phyloP scores from a whole-genome alignment of 2,888 invertebrate species.

The Octodonta nipae region DNA sequence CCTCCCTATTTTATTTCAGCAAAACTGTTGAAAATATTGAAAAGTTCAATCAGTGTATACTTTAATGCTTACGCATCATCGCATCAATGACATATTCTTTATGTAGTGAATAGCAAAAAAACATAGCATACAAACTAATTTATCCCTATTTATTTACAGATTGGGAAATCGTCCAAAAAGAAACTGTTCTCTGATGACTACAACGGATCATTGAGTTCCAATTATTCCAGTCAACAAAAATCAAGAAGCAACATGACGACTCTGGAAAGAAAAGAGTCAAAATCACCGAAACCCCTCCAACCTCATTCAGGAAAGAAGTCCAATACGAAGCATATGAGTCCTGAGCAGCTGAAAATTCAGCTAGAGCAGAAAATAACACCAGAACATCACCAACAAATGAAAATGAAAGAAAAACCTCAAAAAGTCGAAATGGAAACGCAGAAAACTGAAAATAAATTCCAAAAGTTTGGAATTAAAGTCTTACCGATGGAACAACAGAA shows the following conservation, averaged over 20 bases:
- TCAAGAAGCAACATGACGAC: conserved; percentile 30
- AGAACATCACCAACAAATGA: conserved; percentile 24
- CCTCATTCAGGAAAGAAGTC: conserved; percentile 18
- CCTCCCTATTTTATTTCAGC: too few relatives aligned
- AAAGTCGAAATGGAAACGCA: conserved; percentile 39
- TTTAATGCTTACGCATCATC: too few relatives aligned
- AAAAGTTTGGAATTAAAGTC: conserved; percentile 57
- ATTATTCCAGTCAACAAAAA: conserved; percentile 34
- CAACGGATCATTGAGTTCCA: conserved; percentile 32
- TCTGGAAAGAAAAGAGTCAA: conserved; percentile 28
- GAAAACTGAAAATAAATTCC: conserved; percentile 44
- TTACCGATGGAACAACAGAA: conserved; percentile 35
- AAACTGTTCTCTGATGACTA: conserved; percentile 35
- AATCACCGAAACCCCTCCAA: conserved; percentile 22
- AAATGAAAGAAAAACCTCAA: conserved; percentile 18
- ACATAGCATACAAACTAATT: too few relatives aligned
- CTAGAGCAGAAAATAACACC: conserved; percentile 26
- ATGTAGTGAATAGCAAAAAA: too few relatives aligned
- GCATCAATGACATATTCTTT: too few relatives aligned
- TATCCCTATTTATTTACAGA: too few relatives aligned
- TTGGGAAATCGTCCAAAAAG: conserved; percentile 27
- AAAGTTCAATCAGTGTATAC: too few relatives aligned
- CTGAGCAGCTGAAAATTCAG: conserved; percentile 26
- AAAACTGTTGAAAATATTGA: too few relatives aligned
- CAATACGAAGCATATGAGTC: conserved; percentile 15